phyloP scores from a whole-genome alignment of 2,113 vertebrate species.

The Ascaphus truei region DNA sequence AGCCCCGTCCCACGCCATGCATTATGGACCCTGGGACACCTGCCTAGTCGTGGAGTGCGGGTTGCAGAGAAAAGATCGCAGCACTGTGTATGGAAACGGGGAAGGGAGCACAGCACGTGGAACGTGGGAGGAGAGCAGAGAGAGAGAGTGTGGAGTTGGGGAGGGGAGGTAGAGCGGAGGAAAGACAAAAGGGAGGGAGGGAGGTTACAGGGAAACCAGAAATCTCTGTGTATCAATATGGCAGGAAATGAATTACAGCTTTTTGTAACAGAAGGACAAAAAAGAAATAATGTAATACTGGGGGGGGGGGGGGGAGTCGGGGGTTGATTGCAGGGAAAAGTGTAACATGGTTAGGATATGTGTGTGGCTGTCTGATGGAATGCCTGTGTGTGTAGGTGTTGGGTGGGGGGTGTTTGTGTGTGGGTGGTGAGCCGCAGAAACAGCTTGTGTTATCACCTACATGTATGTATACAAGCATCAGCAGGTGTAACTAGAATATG shows the following conservation, averaged over 20 bases:
- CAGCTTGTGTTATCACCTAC: conserved; percentile 38
- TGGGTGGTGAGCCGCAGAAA: conserved; percentile 16
- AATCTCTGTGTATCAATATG: conserved; percentile 22
- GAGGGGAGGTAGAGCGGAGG: not conserved
- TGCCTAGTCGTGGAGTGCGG: not conserved
- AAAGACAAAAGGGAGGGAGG: not conserved
- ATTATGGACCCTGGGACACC: not conserved
- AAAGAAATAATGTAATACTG: conserved; percentile 16
- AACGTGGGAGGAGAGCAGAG: conserved; percentile 20
- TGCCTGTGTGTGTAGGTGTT: conserved; percentile 31
- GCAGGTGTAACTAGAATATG: conserved; percentile 2
- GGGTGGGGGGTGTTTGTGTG: conserved; percentile 11
- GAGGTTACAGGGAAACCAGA: conserved; percentile 4
- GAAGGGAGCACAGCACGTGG: conserved; percentile 7
- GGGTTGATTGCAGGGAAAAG: conserved; percentile 26
- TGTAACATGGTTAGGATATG: not conserved
- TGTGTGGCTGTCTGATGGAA: conserved; percentile 17
- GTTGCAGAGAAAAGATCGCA: conserved; percentile 3
- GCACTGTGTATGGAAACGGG: not conserved
- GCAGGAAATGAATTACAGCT: conserved; percentile 34
- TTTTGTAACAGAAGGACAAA: conserved; percentile 36
- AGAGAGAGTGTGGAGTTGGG: not conserved
- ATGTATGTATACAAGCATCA: conserved; percentile 32
- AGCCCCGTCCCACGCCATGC: not conserved
- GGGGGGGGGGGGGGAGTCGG: not conserved